Percentiles rank a stretch among this genome's conserved stretches.
phyloP scores from a whole-genome alignment of 2,113 vertebrate species.

The Dipodomys stephensi region DNA sequence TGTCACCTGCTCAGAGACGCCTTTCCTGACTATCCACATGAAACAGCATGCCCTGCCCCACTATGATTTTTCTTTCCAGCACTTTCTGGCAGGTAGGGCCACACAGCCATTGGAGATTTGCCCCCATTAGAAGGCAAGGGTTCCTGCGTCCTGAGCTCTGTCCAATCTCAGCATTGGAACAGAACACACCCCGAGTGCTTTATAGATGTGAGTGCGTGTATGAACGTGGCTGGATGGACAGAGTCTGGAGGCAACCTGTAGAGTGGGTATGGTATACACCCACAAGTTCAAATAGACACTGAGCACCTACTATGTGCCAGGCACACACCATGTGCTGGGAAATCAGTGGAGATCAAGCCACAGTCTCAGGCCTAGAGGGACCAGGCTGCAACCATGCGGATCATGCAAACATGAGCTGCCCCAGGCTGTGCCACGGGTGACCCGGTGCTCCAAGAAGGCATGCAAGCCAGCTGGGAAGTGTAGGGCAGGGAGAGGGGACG shows the following conservation, averaged over 20 bases:
- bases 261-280: neutral
- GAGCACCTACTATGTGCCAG: neutral
- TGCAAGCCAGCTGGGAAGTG: neutral
- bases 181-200: neutral
- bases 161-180: neutral
- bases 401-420: neutral
- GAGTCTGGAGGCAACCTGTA: neutral
- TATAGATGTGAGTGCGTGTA: neutral
- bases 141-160: neutral
- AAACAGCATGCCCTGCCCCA: neutral
- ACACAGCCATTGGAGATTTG: neutral
- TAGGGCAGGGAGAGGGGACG: neutral
- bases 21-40: neutral
- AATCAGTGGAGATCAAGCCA: neutral
- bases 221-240: neutral
- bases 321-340: neutral
- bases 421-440: no score
- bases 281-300: neutral
- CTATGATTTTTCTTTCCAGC: neutral
- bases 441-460: neutral
- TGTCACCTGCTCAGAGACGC: neutral
- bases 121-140: neutral
- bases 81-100: neutral
- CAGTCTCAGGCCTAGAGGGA: neutral
- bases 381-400: neutral